Base-by-base conservation (phyloP, 2,888 invertebrate species). In the Hecatera dysodea region DNA sequence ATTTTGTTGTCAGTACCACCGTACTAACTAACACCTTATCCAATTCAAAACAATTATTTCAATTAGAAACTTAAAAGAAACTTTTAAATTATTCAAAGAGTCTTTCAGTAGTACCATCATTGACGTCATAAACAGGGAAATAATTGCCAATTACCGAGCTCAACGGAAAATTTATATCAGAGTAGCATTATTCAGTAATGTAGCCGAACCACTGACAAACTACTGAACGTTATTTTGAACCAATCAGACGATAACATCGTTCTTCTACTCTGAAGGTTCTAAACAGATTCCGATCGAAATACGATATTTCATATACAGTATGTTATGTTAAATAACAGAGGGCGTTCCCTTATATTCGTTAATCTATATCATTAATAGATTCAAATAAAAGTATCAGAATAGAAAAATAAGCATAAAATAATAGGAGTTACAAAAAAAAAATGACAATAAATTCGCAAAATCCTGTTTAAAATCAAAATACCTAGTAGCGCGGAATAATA, bases 101-200 rank as follows among this genome's bases (percentile, higher is more conserved):
- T 19, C 63, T 22, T 2, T 8, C 33, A 52, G 27, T 36, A 6
- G 36, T 36, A 39, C 8, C 6, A 44, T 44, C 8, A 55, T 76
- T 56, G 48, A n/a, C 19, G 42, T 69, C 57, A 78, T 44, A 57
- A 42, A 52, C 19, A 46, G 11, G 72, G 44, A 71, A 57, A 57
- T 78, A 78, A 72, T 72, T 1, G 72, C 36, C 72, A 71, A 72
- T 72, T 78, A 78, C 29, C 5, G 29, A 57, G n/a, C n/a, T 52
- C 9, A 29, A 57, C 29, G 77, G 55, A 55, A 72, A 27, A 48
- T 77, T 55, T 22, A 24, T 66, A 64, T 4, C 24, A 17, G n/a
- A 44, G 68, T 15, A 9, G 17, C 12, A 42, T 48, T 27, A 42
- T 44, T 50, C 19, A 15, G 3, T 1, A 44, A 27, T 33, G 24